These are phyloP conservation scores for Samia ricini DNA, from an alignment of 1,140 invertebrate genomes.

Conservation along the genomic window DNA sequence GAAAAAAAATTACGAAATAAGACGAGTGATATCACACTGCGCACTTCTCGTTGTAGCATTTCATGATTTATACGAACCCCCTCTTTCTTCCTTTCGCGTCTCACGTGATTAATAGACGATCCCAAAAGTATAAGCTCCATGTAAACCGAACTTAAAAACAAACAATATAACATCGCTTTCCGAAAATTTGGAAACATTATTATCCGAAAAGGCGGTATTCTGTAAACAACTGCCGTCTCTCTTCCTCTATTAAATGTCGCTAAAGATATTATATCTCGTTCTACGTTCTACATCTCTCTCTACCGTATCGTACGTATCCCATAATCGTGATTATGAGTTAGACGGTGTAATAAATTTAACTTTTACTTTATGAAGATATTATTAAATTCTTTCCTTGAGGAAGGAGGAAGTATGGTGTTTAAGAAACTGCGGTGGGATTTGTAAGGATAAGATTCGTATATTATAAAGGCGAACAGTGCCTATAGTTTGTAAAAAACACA, in stretches of 20 bases:
- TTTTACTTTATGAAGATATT: conserved; percentile 14
- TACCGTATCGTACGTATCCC: conserved; percentile 21
- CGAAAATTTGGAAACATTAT: conserved; percentile 77
- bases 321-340: conserved; percentile 55
- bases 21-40: too few species aligned
- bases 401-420: conserved; percentile 1
- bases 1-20: too few species aligned
- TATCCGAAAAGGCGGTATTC: conserved; percentile 62
- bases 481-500: too few species aligned
- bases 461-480: too few species aligned
- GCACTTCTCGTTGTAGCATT: too few species aligned
- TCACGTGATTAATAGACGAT: too few species aligned
- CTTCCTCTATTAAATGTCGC: conserved; percentile 8
- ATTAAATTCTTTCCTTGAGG: conserved; percentile 6
- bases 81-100: too few species aligned
- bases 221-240: conserved; percentile 24
- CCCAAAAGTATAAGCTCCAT: conserved; percentile 33
- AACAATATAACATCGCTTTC: conserved; percentile 68
- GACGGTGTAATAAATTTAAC: conserved; percentile 57
- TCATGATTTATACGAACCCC: too few species aligned
- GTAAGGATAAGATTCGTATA: too few species aligned
- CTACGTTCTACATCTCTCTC: conserved; percentile 21
- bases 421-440: too few species aligned
- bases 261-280: conserved; percentile 5
- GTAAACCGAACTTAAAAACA: conserved; percentile 49